These are phyloP conservation scores for Hydropsyche tenuis DNA, from an alignment of 1,140 invertebrate species.

Conservation along the genomic window DNA sequence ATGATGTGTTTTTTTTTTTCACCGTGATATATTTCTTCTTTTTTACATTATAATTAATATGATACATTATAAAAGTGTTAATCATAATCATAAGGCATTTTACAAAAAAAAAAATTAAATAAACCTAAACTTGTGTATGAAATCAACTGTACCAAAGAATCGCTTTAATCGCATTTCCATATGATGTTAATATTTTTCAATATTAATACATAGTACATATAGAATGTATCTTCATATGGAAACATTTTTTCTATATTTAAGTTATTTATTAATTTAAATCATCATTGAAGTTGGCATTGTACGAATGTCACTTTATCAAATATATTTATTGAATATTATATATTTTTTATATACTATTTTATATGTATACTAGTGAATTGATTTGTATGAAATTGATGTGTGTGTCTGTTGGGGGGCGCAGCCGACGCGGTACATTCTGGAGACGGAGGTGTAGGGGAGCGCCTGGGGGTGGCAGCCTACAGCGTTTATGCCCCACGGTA, in stretches of 20 bases:
- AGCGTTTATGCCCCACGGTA: slow-evolving; percentile 58
- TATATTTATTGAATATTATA: background rate
- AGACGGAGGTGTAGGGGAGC: slow-evolving; percentile 64
- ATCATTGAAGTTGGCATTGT: background rate
- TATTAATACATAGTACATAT: too few relatives aligned
- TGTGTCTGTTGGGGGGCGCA: slow-evolving; percentile 40
- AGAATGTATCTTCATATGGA: background rate
- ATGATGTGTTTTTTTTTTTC: too few relatives aligned
- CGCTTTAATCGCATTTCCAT: too few relatives aligned
- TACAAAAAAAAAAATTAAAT: too few relatives aligned
- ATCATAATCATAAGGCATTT: too few relatives aligned
- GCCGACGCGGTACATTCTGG: slow-evolving; percentile 57
- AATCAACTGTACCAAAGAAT: too few relatives aligned
- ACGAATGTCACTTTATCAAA: background rate
- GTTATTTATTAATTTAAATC: background rate
- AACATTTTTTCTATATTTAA: background rate
- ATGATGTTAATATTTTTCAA: too few relatives aligned
- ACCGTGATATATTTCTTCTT: too few relatives aligned
- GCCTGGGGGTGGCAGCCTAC: slow-evolving; percentile 55
- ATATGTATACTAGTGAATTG: slow-evolving; percentile 8
- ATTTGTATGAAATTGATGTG: slow-evolving; percentile 38
- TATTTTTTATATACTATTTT: slow-evolving; percentile 15
- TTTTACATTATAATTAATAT: too few relatives aligned
- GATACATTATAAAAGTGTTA: too few relatives aligned
- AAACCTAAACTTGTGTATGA: too few relatives aligned